These are phyloP conservation scores for Athalia circularis DNA, from an alignment of 2,888 invertebrate species.

Conservation along the genomic window DNA sequence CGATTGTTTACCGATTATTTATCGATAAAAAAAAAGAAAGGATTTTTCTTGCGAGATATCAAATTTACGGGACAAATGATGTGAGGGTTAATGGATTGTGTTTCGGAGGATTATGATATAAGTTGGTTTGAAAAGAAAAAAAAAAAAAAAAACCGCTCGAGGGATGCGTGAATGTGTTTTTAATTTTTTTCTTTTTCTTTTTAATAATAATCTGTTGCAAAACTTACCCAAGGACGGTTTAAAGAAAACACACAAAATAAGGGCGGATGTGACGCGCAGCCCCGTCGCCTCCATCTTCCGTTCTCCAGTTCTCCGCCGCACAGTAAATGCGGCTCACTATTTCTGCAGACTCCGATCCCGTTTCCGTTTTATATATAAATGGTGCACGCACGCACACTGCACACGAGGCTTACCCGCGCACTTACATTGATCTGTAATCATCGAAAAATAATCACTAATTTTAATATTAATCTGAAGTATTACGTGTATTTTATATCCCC, in stretches of 20 bases:
- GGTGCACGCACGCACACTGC: slow-evolving; percentile 59
- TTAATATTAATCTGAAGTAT: background rate
- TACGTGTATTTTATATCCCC: too few relatives aligned
- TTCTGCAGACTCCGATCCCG: slow-evolving; percentile 50
- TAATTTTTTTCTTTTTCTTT: too few relatives aligned
- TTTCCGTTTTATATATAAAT: slow-evolving; percentile 26
- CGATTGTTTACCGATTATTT: too few relatives aligned
- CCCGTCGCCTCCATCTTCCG: slow-evolving; percentile 62
- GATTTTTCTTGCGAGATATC: too few relatives aligned
- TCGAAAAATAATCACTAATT: slow-evolving; percentile 40
- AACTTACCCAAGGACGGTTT: slow-evolving; percentile 65
- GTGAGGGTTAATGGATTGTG: too few relatives aligned
- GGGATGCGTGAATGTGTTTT: too few relatives aligned
- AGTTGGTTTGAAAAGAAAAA: too few relatives aligned
- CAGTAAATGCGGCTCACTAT: background rate
- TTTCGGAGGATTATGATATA: too few relatives aligned
- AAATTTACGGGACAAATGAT: too few relatives aligned
- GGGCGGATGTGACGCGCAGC: slow-evolving; percentile 62
- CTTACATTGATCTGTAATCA: slow-evolving; percentile 66
- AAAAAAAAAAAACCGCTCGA: too few relatives aligned
- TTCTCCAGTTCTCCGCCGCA: slow-evolving; percentile 42
- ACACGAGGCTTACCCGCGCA: slow-evolving; percentile 63
- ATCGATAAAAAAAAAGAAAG: too few relatives aligned
- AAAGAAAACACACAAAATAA: slow-evolving; percentile 65
- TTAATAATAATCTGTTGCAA: too few relatives aligned